A percentile compares a stretch with the other conserved stretches of the same genome.
These are phyloP conservation scores for Epizoanthus fatuus DNA, from an alignment of 92 coral and sea anemone species.

Conservation along the genomic window DNA sequence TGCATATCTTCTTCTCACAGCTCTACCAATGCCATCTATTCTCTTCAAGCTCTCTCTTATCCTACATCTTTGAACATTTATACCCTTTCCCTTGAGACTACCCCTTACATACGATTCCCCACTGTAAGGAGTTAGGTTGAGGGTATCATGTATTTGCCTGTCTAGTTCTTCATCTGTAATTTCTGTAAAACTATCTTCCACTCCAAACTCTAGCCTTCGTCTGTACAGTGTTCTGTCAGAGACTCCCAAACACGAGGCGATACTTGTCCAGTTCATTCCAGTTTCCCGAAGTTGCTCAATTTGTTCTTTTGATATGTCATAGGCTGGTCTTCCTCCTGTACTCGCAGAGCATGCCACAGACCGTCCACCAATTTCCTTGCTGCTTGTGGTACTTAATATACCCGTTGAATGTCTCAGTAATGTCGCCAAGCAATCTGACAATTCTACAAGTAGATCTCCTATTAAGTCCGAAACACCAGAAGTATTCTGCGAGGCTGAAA, in stretches of 20 bases:
- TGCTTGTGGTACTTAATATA: too few relatives aligned
- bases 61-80: constrained; percentile 18
- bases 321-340: constrained; percentile 56
- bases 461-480: too few relatives aligned
- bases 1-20: constrained; percentile 27
- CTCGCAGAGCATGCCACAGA: constrained; percentile 5
- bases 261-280: constrained; percentile 51
- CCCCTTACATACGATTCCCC: constrained; percentile 26
- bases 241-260: constrained; percentile 42
- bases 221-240: constrained; percentile 47
- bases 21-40: constrained; percentile 22
- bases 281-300: constrained; percentile 33
- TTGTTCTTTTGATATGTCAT: constrained; percentile 40
- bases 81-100: background rate
- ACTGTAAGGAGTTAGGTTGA: constrained; percentile 22
- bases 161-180: constrained; percentile 27
- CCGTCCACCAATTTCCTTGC: too few relatives aligned
- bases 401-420: too few relatives aligned
- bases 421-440: too few relatives aligned
- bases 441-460: too few relatives aligned
- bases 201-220: constrained; percentile 48
- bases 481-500: background rate
- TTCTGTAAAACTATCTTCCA: constrained; percentile 29
- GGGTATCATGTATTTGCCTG: background rate
- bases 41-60: constrained; percentile 7